Conservation (phyloP, 2,797 vertebrate species). For the Spondyliosoma cantharus region DNA sequence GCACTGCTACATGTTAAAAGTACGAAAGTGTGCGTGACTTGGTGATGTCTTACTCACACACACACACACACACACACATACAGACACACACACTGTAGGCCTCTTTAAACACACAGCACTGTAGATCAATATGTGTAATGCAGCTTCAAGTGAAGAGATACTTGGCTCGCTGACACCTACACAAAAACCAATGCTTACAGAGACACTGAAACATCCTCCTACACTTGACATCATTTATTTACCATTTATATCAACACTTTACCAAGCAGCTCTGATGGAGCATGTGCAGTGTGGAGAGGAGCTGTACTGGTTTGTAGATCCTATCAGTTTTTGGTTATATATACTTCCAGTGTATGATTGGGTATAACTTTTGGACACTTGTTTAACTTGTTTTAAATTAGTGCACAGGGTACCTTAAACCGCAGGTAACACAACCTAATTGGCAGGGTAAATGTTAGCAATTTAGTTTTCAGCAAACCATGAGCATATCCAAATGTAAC, state of each 20-base stretch:
- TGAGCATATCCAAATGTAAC: no score
- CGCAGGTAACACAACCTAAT: no score
- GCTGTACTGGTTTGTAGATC: background rate
- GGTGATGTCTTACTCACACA: background rate
- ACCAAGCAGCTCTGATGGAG: conserved; percentile 6
- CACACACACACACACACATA: conserved; percentile 4
- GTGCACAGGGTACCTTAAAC: background rate
- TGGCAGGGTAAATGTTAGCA: no score
- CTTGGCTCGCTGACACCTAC: conserved; percentile 62
- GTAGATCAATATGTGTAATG: conserved; percentile 57
- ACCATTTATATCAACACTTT: conserved; percentile 51
- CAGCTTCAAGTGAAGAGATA: conserved; percentile 40
- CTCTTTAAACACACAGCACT: conserved; percentile 10
- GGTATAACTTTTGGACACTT: background rate
- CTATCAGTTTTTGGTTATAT: background rate
- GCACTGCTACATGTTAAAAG: conserved; percentile 3
- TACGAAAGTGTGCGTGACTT: background rate
- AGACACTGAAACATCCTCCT: conserved; percentile 58
- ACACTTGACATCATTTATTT: conserved; percentile 58
- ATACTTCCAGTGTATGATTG: background rate
- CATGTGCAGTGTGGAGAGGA: background rate
- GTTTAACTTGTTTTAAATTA: no score
- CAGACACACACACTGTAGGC: conserved; percentile 1
- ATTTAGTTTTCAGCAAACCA: no score
- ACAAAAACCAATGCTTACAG: conserved; percentile 41